Percentiles rank a stretch among this genome's conserved stretches.
Conservation (phyloP, 1,140 invertebrate genomes). For the Campoletis sonorensis region DNA sequence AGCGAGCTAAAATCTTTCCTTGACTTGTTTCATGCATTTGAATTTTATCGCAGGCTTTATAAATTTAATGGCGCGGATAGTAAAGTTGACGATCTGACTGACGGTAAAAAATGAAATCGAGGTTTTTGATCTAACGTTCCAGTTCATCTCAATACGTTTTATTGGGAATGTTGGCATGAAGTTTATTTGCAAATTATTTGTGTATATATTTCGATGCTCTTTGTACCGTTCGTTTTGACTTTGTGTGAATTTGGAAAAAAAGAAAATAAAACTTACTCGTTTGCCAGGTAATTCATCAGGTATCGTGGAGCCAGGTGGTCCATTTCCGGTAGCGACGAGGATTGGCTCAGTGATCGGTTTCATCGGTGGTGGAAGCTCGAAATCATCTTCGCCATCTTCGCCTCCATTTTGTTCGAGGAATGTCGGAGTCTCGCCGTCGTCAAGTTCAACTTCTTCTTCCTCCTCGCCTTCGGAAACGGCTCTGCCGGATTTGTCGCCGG, state of each 20-base stretch:
- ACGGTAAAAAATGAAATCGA: too few relatives aligned
- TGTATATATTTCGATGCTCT: too few relatives aligned
- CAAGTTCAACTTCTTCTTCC: constrained; percentile 65
- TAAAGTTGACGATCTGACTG: too few relatives aligned
- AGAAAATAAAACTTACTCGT: constrained; percentile 78
- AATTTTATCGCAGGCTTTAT: too few relatives aligned
- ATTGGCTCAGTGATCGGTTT: constrained; percentile 92
- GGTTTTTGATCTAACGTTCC: too few relatives aligned
- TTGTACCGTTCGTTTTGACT: too few relatives aligned
- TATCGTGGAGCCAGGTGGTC: constrained; percentile 77
- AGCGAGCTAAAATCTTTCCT: too few relatives aligned
- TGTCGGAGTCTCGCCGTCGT: constrained; percentile 66
- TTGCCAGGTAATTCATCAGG: constrained; percentile 82
- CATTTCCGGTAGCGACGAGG: constrained; percentile 77
- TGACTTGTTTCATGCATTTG: too few relatives aligned
- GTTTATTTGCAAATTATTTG: too few relatives aligned
- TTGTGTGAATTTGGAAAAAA: neutral
- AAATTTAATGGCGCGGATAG: too few relatives aligned
- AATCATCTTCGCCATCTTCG: constrained; percentile 86
- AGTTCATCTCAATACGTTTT: too few relatives aligned
- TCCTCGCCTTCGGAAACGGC: constrained; percentile 70
- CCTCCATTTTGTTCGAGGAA: constrained; percentile 80
- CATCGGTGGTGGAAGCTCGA: constrained; percentile 96
- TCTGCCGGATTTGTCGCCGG: constrained; percentile 55
- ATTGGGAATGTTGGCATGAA: too few relatives aligned